Evolutionary conservation across 2,888 invertebrate genomes (phyloP), one percentile per base, ranked within the genome.

Genomic region (Coleophora deauratella): DNA sequence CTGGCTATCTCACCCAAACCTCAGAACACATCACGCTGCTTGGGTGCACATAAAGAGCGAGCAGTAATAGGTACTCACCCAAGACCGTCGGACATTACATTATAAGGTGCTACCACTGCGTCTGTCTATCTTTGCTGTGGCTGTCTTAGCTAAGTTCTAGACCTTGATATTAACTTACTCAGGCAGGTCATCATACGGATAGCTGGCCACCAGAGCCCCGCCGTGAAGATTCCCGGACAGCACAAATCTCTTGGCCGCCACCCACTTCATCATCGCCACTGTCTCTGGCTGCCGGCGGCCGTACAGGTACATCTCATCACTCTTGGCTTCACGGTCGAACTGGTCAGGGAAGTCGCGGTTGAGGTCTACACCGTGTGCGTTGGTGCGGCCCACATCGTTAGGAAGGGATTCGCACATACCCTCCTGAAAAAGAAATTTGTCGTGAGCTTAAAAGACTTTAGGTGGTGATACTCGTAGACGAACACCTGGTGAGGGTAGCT

Each of bases 141-240:
- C n/a, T n/a, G n/a, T n/a, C n/a, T n/a, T n/a, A n/a, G n/a, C n/a
- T n/a, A n/a, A n/a, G n/a, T n/a, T n/a, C n/a, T n/a, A n/a, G n/a
- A n/a, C n/a, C n/a, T n/a, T n/a, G n/a, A n/a, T n/a, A n/a, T n/a
- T n/a, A n/a, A 59, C 67, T 77, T 81, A 93, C 94, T 87, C 88
- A 11, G 93, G 21, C 3, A 21, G 91, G 71, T 96, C 93, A 75
- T 97, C 98, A 65, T 90, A 99, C 0, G 99, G 99, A 79, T 98
- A 99, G 72, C 98, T 99, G 39, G 98, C 98, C 1, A 99, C 99
- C 1, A 99, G 88, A 30, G 98, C 96, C 2, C 98, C 98, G n/a
- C 97, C 98, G 69, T 98, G 98, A 37, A 98, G 87, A 75, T 98
- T 98, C 1, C 94, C 97, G 0, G 97, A 98, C 37, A 98, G 85